Evolutionary conservation across 2,888 invertebrate species (phyloP).

Genomic region (Tetragonula carbonaria): DNA sequence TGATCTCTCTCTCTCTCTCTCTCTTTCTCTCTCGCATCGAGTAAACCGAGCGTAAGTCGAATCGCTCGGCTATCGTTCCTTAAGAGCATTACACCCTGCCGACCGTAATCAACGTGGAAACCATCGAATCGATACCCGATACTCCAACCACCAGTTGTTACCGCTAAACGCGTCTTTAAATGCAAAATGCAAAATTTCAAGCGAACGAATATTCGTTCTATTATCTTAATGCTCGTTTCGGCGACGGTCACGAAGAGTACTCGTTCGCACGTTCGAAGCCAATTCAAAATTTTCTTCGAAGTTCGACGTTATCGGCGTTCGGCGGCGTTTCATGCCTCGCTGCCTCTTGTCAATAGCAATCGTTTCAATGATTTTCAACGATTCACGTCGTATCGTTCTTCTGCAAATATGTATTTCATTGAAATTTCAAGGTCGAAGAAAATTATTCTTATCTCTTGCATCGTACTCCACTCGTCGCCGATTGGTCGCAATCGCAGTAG

Average conservation of each 20-base stretch:
- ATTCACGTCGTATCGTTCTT: not conserved
- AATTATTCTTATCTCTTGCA: too few relatives aligned
- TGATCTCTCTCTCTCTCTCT: conserved; percentile 57
- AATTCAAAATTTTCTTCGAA: not conserved
- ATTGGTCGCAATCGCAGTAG: too few relatives aligned
- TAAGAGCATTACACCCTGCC: conserved; percentile 44
- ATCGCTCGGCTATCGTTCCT: conserved; percentile 45
- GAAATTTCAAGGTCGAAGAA: too few relatives aligned
- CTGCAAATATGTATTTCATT: too few relatives aligned
- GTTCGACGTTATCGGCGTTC: not conserved
- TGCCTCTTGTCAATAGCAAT: too few relatives aligned
- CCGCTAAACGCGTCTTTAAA: not conserved
- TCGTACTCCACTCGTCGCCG: too few relatives aligned
- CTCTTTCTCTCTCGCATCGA: conserved; percentile 52
- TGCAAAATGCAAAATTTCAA: not conserved
- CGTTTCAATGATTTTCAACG: not conserved
- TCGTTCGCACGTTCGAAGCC: not conserved
- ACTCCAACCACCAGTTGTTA: not conserved
- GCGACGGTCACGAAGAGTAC: not conserved
- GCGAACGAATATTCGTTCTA: not conserved
- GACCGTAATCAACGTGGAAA: conserved; percentile 35
- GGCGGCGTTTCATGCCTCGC: not conserved
- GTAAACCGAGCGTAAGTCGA: conserved; percentile 57
- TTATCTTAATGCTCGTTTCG: not conserved
- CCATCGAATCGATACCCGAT: conserved; percentile 35